phyloP scores from a whole-genome alignment of 2,888 invertebrate genomes.

The Chaetogeoica ovagalla region DNA sequence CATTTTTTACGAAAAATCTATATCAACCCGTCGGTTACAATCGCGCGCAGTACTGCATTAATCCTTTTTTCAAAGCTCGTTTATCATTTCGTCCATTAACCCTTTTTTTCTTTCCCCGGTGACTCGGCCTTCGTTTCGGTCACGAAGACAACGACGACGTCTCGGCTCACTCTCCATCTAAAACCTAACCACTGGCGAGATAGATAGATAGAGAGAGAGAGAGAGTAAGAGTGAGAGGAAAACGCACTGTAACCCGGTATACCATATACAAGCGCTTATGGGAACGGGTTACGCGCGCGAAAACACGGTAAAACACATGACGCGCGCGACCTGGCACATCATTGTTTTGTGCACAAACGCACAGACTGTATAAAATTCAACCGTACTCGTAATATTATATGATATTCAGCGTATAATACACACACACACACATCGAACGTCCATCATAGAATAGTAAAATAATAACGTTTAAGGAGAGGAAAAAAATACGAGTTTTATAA shows the following conservation, averaged over 20 bases:
- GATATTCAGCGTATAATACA: background rate
- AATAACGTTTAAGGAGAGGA: too few relatives aligned
- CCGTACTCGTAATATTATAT: background rate
- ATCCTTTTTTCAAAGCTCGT: slow-evolving; percentile 51
- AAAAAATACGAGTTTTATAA: too few relatives aligned
- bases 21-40: slow-evolving; percentile 49
- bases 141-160: slow-evolving; percentile 9
- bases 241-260: background rate
- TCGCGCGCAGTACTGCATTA: slow-evolving; percentile 25
- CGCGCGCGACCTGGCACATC: slow-evolving; percentile 2
- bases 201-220: background rate
- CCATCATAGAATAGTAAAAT: too few relatives aligned
- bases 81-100: slow-evolving; percentile 53
- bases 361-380: background rate
- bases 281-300: slow-evolving; percentile 47
- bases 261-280: slow-evolving; percentile 38
- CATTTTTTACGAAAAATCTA: slow-evolving; percentile 52
- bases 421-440: too few relatives aligned
- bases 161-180: too few relatives aligned
- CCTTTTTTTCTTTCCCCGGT: slow-evolving; percentile 21
- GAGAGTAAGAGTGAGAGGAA: background rate
- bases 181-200: too few relatives aligned
- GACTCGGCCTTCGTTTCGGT: slow-evolving; percentile 48
- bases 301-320: slow-evolving; percentile 35
- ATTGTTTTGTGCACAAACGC: background rate